Evolutionary conservation across 2,888 invertebrate species (phyloP), one percentile per base, ranked within the genome.

Genomic region (Apocheima hispidaria): DNA sequence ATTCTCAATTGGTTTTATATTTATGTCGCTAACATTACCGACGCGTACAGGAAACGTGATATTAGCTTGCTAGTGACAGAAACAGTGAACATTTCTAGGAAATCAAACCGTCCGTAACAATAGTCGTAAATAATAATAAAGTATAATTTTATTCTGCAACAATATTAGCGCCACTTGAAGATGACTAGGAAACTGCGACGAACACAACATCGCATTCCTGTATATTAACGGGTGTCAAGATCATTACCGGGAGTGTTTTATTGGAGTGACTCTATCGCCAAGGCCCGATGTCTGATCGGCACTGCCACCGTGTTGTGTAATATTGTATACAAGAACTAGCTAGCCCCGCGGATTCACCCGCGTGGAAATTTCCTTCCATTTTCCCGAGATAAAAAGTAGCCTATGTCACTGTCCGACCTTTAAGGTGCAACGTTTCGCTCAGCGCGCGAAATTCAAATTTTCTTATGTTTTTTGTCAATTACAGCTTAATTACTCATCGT

Each of bases 171-270:
- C 77, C 70, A 78, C 77, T 78, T 72, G 76, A 78, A 77, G 87
- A 87, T 78, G 83, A 85, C 74, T 80, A 82, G 86, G 87, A 89
- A 86, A 82, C 81, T 65, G 64, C 61, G 65, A 75, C 63, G 66
- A 76, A 68, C 77, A 73, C 78, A 75, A 72, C 75, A 73, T 80
- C 72, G 77, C 86, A 87, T 88, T 83, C 86, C 82, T 81, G 79
- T 81, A 81, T 81, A 83, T 81, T 81, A 83, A 80, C 78, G 75
- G 74, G 78, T 76, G 81, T 77, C 78, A 82, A 83, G 83, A 84
- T 78, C 78, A 81, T 87, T 87, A 86, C n/a, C 78, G 76, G 77
- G 70, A 78, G 68, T 78, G 78, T 81, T 85, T 83, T 83, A 86
- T 84, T 77, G 74, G 69, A 79, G 72, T 71, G 76, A 73, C 75